Evolutionary conservation across 2,888 invertebrate genomes (phyloP), one percentile per base, ranked within the genome.

Genomic region (Sphaerophoria taeniata): DNA sequence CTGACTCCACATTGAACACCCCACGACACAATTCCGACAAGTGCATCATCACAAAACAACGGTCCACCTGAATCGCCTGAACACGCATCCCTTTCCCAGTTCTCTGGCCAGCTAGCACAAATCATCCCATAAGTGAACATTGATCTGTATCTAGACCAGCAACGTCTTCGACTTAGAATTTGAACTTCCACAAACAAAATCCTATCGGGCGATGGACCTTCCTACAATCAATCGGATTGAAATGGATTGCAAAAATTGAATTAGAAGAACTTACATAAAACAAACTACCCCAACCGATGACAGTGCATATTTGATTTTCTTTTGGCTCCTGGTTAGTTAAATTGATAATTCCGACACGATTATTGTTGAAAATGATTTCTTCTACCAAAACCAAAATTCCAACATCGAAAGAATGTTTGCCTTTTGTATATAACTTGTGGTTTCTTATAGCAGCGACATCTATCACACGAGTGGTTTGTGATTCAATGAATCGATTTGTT

Each of bases 201-300:
- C 14, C 34, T 14, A 34, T 36, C 58, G 1, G 72, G 36, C 9
- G 43, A 3, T 12, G 82, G 82, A 1, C 81, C 81, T 14, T 51
- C 51, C 81, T 81, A 6, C n/a, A 53, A 7, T n/a, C 12, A 43
- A 9, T 39, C 39, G 6, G 24, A 24, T 24, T 24, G 24, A 24
- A 24, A 24, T 24, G 24, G 24, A 2, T 24, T 24, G 24, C n/a
- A n/a, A 24, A 24, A 24, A 24, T 2, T 24, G 2, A 24, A 24
- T 24, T 24, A 2, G 24, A 24, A 24, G 2, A 53, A 53, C 6
- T 47, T 53, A 81, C 81, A n/a, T 65, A 7, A 31, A 81, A 81
- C 0, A 82, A 14, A 16, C n/a, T 76, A 4, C 82, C 77, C 82
- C 82, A 82, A 9, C 82, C 82, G 7, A 72, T 4, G 6, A 71